Base-by-base conservation (phyloP, 2,888 invertebrate genomes). In the Euproctis similis region DNA sequence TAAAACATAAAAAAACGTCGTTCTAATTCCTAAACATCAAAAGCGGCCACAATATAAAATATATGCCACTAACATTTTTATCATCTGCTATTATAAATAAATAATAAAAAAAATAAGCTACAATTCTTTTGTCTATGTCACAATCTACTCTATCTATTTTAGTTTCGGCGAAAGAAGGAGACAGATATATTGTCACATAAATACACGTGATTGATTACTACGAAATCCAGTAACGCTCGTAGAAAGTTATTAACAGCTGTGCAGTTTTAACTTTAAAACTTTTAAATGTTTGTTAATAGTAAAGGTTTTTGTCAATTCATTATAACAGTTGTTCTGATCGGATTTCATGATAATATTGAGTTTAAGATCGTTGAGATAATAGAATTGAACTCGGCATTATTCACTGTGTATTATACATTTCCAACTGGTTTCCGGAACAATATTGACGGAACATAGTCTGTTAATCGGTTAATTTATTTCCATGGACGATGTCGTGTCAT, bases 231-330 rank as follows among this genome's bases (percentile, higher is more conserved):
- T 73, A 72, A 75, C 76, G 76, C 59, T 66, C 58, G 65, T 68
- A 72, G 73, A 74, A 75, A 76, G 67, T 69, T 60, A 75, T 80
- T 76, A 80, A 78, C 80, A 81, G 76, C 76, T 78, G 81, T 47
- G 47, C 45, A 25, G 38, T 49, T 46, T 51, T 36, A 14, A 34
- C 28, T 45, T n/a, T n/a, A 34, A 46, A 50, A 42, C 39, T 42
- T 34, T 34, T 27, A 36, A 45, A 28, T 47, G 36, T 36, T 37
- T 26, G 37, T 23, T 29, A 23, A 27, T 20, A 10, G 22, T 42
- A 50, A 28, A 35, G 46, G 32, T 40, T 59, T 58, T 49, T 58
- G 57, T 49, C 52, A 64, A 59, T 60, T 62, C 56, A 53, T 44
- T 42, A 39, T 55, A 49, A 46, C 54, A 49, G 45, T 59, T 59